These are phyloP conservation scores for Drosophila meridiana DNA, from an alignment of 2,888 invertebrate genomes.

Conservation along the genomic window DNA sequence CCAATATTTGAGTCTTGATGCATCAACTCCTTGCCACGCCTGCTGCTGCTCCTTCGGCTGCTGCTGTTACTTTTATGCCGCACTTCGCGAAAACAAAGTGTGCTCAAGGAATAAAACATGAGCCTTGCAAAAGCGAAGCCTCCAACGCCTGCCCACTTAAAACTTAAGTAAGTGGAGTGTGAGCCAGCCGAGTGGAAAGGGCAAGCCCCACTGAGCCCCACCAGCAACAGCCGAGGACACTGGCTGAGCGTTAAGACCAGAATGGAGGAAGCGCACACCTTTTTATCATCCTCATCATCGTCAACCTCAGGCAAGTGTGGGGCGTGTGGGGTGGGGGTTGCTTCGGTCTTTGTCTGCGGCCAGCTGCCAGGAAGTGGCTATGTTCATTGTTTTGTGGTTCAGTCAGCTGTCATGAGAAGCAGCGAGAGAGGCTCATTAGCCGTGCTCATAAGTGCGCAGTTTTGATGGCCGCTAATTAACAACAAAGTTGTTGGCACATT, in stretches of 20 bases:
- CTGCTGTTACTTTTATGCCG: slow-evolving; percentile 61
- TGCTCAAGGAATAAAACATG: slow-evolving; percentile 72
- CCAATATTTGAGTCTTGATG: slow-evolving; percentile 55
- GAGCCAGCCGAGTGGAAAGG: slow-evolving; percentile 25
- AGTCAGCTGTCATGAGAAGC: slow-evolving; percentile 25
- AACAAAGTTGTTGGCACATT: slow-evolving; percentile 8
- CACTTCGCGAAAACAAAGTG: slow-evolving; percentile 64
- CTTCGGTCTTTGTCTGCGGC: slow-evolving; percentile 31
- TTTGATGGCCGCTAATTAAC: slow-evolving; percentile 59
- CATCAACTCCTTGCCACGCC: slow-evolving; percentile 19
- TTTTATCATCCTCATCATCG: slow-evolving; percentile 15
- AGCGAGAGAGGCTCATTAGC: slow-evolving; percentile 15
- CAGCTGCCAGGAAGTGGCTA: slow-evolving; percentile 48
- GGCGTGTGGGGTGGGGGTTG: slow-evolving; percentile 1
- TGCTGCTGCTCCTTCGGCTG: slow-evolving; percentile 10
- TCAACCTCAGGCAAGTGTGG: background rate
- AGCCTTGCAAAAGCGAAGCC: slow-evolving; percentile 36
- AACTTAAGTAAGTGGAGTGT: slow-evolving; percentile 57
- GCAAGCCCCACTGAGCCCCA: slow-evolving; percentile 1
- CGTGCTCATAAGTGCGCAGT: slow-evolving; percentile 35
- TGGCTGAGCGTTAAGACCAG: slow-evolving; percentile 10
- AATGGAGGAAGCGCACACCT: slow-evolving; percentile 32
- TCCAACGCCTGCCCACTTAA: slow-evolving; percentile 38
- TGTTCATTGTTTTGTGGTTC: slow-evolving; percentile 42
- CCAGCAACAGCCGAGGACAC: slow-evolving; percentile 22